phyloP scores from a whole-genome alignment of 2,113 vertebrate genomes.

The Onychorhynchus coronatus region DNA sequence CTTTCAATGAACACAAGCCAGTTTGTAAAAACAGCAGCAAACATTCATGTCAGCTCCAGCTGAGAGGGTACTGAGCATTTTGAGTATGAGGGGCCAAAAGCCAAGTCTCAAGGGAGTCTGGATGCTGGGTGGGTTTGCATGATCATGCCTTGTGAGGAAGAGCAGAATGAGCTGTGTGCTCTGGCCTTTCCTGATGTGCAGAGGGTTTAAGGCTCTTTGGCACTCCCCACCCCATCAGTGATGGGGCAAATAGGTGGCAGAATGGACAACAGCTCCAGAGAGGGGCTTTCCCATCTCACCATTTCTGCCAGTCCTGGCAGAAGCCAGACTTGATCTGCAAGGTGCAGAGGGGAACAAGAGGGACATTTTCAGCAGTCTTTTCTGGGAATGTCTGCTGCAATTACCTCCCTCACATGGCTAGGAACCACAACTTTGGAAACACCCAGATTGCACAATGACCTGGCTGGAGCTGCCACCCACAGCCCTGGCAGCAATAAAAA shows the following conservation, averaged over 20 bases:
- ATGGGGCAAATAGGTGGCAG: accelerated
- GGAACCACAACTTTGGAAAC: not conserved
- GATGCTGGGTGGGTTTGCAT: accelerated
- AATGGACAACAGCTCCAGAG: not conserved
- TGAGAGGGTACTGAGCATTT: not conserved
- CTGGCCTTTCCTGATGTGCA: accelerated
- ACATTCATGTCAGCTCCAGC: accelerated
- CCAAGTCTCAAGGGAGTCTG: not conserved
- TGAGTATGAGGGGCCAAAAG: accelerated
- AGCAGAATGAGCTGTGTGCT: accelerated
- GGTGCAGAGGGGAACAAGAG: not conserved
- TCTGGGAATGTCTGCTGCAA: not conserved
- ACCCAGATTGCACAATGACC: not conserved
- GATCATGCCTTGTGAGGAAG: not conserved
- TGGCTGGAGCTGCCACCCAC: not conserved
- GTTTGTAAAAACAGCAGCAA: not conserved
- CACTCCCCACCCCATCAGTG: accelerated
- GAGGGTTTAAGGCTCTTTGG: accelerated
- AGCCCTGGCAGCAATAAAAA: not conserved
- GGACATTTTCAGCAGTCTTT: not conserved
- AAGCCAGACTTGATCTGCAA: not conserved
- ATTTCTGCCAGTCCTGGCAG: not conserved
- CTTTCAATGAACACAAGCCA: not conserved
- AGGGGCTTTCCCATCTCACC: not conserved
- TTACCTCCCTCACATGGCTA: accelerated